Conservation (phyloP, 2,113 vertebrate genomes). For the Catharus minimus region DNA sequence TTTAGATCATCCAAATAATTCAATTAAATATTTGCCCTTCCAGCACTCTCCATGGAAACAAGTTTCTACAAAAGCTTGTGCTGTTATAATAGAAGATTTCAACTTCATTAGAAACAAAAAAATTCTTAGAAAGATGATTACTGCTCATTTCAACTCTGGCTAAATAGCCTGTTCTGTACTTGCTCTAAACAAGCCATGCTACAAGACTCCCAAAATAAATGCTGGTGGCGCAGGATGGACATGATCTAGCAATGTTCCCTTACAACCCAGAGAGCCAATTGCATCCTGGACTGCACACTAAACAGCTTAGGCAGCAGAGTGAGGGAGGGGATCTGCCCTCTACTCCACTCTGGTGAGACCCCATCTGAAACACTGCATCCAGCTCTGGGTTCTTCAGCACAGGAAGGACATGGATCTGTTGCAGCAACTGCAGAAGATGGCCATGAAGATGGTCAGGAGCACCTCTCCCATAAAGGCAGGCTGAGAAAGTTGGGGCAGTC, state of each 20-base stretch:
- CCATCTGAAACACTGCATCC: background rate
- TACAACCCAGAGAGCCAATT: background rate
- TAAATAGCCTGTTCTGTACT: background rate
- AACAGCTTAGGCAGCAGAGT: accelerated
- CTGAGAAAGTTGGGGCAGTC: background rate
- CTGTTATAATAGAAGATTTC: background rate
- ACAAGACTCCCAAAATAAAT: background rate
- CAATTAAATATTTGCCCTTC: background rate
- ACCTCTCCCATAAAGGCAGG: background rate
- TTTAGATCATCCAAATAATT: background rate
- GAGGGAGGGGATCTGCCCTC: background rate
- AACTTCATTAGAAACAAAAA: background rate
- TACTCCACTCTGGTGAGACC: background rate
- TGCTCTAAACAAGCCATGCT: background rate
- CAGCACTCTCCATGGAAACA: background rate
- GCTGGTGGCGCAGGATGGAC: background rate
- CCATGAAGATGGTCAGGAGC: background rate
- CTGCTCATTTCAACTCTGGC: background rate
- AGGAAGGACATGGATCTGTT: background rate
- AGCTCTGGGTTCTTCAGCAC: background rate
- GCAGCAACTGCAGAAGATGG: background rate
- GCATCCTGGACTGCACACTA: background rate
- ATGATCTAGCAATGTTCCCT: background rate
- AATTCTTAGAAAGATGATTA: background rate
- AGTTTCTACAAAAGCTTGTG: background rate